Base-by-base conservation (phyloP, 1,140 invertebrate genomes). In the Brachystomella parvula region DNA sequence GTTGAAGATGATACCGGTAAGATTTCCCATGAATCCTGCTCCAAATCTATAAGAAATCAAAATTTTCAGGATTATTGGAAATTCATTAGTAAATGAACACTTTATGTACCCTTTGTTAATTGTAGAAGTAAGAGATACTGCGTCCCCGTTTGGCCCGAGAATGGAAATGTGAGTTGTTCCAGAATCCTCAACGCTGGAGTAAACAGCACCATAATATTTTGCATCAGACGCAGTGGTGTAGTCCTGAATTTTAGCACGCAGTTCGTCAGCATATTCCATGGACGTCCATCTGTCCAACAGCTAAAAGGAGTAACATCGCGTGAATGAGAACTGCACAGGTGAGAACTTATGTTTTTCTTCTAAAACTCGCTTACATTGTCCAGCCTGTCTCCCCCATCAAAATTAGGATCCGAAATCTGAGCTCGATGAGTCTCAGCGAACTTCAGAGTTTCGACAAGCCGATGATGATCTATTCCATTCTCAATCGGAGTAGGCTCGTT, bases 111-210 rank as follows among this genome's bases (percentile, higher is more conserved):
- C 86, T 26, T 84, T 82, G 79, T 98, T 98, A 17, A 98, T 85
- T 6, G 92, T 94, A 74, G 90, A 92, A 2, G 95, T 98, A 31
- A 93, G 85, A 1, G 92, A 87, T 12, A 97, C 90, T 24, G 94
- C 96, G 81, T 96, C 90, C 0, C 95, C 95, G 77, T 94, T 85
- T 1, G 83, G 82, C 3, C 87, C 88, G 57, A 98, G 78, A 28
- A 98, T 84, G 0, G 89, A 90, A 47, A 97, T 83, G 75, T 99
- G 94, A 0, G 93, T 86, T 0, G 95, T 98, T 26, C 95, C 95
- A 61, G 88, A 82, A 76, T 93, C 88, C 24, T 86, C 81, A 0
- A 78, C 67, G 49, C 77, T 78, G 49, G 80, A 78, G 44, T 81
- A 81, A 1, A 81, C 77, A 0, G 83, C 86, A 0, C 87, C 88